A percentile compares a stretch with the other conserved stretches of the same genome.
These are phyloP conservation scores for Meloidogyne hapla DNA, from an alignment of 1,140 invertebrate species.

Conservation along the genomic window DNA sequence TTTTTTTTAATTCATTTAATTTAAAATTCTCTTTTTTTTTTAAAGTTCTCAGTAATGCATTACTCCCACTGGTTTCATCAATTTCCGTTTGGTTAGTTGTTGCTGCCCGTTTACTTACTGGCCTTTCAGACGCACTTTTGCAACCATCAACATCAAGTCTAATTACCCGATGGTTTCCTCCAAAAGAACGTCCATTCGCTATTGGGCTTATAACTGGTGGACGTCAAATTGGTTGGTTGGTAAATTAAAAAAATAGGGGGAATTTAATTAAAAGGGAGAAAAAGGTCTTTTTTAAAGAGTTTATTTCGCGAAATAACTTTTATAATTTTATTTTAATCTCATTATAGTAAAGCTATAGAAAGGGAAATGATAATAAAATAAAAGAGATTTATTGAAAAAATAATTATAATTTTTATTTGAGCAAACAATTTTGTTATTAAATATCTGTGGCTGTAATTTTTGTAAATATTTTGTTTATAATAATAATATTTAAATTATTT, in stretches of 20 bases:
- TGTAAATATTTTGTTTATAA: too few relatives aligned
- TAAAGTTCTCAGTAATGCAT: slow-evolving; percentile 51
- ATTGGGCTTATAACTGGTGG: slow-evolving; percentile 61
- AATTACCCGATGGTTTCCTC: slow-evolving; percentile 63
- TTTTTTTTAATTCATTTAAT: neutral
- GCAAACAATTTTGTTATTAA: too few relatives aligned
- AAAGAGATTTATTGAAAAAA: too few relatives aligned
- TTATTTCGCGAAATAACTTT: too few relatives aligned
- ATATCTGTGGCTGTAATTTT: too few relatives aligned
- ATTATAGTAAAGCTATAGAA: too few relatives aligned
- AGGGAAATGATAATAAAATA: too few relatives aligned
- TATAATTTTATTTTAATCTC: too few relatives aligned
- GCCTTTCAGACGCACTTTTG: slow-evolving; percentile 57
- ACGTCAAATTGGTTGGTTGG: slow-evolving; percentile 54
- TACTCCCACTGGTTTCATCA: slow-evolving; percentile 51
- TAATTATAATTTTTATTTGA: too few relatives aligned
- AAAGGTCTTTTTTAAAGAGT: too few relatives aligned
- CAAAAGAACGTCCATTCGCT: slow-evolving; percentile 61
- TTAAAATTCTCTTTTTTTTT: neutral
- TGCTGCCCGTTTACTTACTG: slow-evolving; percentile 56
- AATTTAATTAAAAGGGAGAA: neutral
- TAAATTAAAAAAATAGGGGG: neutral
- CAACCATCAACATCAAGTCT: slow-evolving; percentile 55
- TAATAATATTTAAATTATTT: too few relatives aligned
- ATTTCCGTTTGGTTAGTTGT: slow-evolving; percentile 52